These are phyloP conservation scores for Lanius collurio DNA, from an alignment of 2,113 vertebrate genomes.

Conservation along the genomic window DNA sequence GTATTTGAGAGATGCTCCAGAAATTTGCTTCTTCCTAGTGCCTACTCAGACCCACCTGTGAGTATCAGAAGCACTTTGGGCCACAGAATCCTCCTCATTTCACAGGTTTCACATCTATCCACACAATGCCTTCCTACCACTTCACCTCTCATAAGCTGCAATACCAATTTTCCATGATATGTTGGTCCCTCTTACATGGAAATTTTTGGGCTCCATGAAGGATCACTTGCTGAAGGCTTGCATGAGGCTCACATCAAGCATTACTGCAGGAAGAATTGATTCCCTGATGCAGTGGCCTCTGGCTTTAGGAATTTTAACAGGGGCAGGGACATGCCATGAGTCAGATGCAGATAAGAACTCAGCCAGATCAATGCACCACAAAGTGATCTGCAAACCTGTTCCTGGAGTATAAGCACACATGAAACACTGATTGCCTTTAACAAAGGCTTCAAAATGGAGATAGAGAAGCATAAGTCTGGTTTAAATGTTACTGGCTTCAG, in stretches of 20 bases:
- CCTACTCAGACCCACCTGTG: rapidly evolving
- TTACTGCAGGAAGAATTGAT: neutral
- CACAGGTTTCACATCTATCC: neutral
- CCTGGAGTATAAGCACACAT: neutral
- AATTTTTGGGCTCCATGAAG: neutral
- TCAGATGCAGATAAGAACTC: neutral
- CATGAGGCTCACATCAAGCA: neutral
- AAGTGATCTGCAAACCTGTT: neutral
- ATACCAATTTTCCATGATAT: neutral
- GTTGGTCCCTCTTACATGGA: neutral
- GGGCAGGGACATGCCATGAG: no score
- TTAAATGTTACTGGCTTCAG: neutral
- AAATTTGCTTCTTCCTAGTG: neutral
- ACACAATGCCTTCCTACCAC: neutral
- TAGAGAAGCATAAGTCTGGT: neutral
- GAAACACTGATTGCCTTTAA: neutral
- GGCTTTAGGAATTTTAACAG: neutral
- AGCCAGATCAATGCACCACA: neutral
- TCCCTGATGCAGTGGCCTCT: neutral
- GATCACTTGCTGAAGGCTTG: neutral
- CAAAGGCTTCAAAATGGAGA: neutral
- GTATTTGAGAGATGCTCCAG: neutral
- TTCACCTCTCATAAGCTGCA: neutral
- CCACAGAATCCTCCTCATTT: neutral
- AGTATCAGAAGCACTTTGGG: neutral